Evolutionary conservation across 1,140 invertebrate species (phyloP).

Genomic region (Ylistrum balloti): DNA sequence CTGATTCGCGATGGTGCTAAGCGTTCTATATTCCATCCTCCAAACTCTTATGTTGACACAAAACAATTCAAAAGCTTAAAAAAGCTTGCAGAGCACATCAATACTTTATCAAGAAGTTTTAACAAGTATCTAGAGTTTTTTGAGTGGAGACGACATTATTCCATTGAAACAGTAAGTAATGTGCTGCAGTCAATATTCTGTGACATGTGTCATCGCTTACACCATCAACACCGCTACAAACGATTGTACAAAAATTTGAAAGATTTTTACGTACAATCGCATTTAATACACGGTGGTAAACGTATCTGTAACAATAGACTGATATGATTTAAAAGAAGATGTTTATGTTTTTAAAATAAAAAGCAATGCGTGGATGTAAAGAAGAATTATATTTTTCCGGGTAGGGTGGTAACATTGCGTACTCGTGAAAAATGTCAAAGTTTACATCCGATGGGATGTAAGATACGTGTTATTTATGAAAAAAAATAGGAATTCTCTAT

Average conservation of each 20-base stretch:
- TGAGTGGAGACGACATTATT: slow-evolving; percentile 72
- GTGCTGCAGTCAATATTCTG: not conserved
- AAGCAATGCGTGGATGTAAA: too few relatives aligned
- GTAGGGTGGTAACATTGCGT: too few relatives aligned
- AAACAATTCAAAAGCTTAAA: slow-evolving; percentile 83
- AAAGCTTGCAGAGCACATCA: slow-evolving; percentile 84
- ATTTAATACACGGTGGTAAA: not conserved
- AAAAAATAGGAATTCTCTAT: too few relatives aligned
- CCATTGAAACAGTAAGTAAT: not conserved
- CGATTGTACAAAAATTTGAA: not conserved
- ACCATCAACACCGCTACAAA: not conserved
- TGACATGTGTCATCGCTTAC: not conserved
- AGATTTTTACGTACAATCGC: not conserved
- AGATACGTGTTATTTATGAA: too few relatives aligned
- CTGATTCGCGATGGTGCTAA: slow-evolving; percentile 87
- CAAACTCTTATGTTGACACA: slow-evolving; percentile 87
- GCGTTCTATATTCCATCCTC: slow-evolving; percentile 86
- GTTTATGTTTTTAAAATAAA: too few relatives aligned
- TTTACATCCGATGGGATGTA: too few relatives aligned
- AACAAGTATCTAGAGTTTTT: slow-evolving; percentile 72
- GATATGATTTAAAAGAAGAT: too few relatives aligned
- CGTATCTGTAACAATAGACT: not conserved
- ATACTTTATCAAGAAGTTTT: slow-evolving; percentile 80
- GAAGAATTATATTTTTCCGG: too few relatives aligned
- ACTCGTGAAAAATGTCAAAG: too few relatives aligned